phyloP scores from a whole-genome alignment of 2,113 vertebrate species.

The Prolemur simus region DNA sequence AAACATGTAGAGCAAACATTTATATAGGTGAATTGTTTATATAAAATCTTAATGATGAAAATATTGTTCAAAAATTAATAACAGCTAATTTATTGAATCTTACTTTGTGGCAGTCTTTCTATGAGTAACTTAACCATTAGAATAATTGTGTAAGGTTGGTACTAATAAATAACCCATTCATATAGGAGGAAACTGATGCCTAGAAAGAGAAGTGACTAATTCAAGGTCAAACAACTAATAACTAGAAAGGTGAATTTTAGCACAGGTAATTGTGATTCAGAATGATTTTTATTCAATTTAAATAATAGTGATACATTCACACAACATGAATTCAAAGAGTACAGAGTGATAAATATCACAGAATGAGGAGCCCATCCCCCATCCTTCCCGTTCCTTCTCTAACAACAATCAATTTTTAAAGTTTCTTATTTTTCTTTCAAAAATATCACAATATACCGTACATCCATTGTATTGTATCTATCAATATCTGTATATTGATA shows the following conservation, averaged over 20 bases:
- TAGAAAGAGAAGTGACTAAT: background rate
- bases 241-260: background rate
- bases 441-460: background rate
- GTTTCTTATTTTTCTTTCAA: background rate
- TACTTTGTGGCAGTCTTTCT: background rate
- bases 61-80: background rate
- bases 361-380: background rate
- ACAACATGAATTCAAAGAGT: background rate
- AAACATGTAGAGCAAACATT: background rate
- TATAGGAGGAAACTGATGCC: background rate
- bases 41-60: background rate
- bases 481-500: background rate
- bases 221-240: background rate
- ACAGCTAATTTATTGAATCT: background rate
- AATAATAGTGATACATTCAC: background rate
- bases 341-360: background rate
- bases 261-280: background rate
- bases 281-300: background rate
- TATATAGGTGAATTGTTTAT: background rate
- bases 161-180: background rate
- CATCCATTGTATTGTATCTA: background rate
- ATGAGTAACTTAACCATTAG: background rate
- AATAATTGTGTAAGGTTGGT: background rate
- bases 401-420: background rate
- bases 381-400: accelerated